Base-by-base conservation (phyloP, 2,113 vertebrate species). In the Ancistrus triradiatus region DNA sequence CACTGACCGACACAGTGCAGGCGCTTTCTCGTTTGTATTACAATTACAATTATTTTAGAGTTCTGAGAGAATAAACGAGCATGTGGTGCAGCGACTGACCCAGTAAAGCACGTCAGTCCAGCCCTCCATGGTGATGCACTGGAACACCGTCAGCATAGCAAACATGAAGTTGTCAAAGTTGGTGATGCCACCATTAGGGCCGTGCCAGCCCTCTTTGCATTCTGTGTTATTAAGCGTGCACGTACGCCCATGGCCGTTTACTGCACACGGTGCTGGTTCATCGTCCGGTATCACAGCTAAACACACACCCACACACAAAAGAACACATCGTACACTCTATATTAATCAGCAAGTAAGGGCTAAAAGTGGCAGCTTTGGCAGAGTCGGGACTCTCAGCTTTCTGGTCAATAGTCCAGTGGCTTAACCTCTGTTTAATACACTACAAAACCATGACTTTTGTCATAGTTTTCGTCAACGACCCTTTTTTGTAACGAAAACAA, bases 131-230 rank as follows among this genome's bases (percentile, higher is more conserved):
- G 96, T 99, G 79, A 99, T 99, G 38, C 96, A 99, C 87, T 99
- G 96, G 80, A 99, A 99, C 74, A 99, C 96, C 1, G 96, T 98
- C 78, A 99, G 85, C 96, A 99, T 99, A 22, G 96, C 96, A 78
- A 98, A 99, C 52, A 95, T 90, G 86, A 99, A 98, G 81, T 99
- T 99, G 86, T 99, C 96, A 0, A 99, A 99, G 84, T 98, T 99
- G 76, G 95, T 98, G 80, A 99, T 99, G 82, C 96, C 96, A 56
- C 90, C 91, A 0, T 99, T 99, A 1, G 96, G 96, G 58, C 96
- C 96, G 17, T 91, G 88, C 96, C 96, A 99, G 76, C 95, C 95
- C 38, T 95, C 93, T 74, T 84, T 90, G 86, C 96, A 99, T 83
- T 89, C 88, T 0, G 94, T 95, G 83, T 91, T 92, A 0, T 99